These are phyloP conservation scores for Ooceraea biroi DNA, from an alignment of 1,140 invertebrate genomes.

Conservation along the genomic window DNA sequence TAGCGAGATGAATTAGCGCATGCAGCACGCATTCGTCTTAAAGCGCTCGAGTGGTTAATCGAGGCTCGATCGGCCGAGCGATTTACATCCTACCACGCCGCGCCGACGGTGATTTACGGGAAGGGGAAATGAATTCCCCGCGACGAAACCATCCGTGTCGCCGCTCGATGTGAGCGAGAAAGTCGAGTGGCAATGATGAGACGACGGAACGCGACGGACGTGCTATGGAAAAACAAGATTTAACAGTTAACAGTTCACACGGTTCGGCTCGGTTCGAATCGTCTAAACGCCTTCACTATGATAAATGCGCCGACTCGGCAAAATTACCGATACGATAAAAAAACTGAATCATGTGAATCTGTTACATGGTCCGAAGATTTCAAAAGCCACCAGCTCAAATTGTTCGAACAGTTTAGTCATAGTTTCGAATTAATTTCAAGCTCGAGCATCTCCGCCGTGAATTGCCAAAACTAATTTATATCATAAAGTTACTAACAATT, in stretches of 20 bases:
- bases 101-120: constrained; percentile 44
- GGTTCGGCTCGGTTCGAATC: no score
- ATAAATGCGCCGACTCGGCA: no score
- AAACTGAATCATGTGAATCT: no score
- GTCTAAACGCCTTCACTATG: no score
- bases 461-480: no score
- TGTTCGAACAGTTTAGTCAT: no score
- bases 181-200: constrained; percentile 3
- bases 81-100: constrained; percentile 27
- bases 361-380: no score
- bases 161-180: constrained; percentile 43
- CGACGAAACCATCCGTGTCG: constrained; percentile 55
- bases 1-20: constrained; percentile 43
- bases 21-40: constrained; percentile 23
- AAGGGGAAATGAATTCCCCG: constrained; percentile 48
- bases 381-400: no score
- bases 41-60: constrained; percentile 54
- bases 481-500: no score
- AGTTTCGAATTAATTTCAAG: no score
- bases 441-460: no score
- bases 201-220: not conserved
- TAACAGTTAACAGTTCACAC: not conserved
- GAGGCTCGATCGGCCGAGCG: constrained; percentile 48
- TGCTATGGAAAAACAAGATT: not conserved
- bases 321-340: no score